These are phyloP conservation scores for Steromphala cineraria DNA, from an alignment of 2,888 invertebrate species.

Conservation along the genomic window DNA sequence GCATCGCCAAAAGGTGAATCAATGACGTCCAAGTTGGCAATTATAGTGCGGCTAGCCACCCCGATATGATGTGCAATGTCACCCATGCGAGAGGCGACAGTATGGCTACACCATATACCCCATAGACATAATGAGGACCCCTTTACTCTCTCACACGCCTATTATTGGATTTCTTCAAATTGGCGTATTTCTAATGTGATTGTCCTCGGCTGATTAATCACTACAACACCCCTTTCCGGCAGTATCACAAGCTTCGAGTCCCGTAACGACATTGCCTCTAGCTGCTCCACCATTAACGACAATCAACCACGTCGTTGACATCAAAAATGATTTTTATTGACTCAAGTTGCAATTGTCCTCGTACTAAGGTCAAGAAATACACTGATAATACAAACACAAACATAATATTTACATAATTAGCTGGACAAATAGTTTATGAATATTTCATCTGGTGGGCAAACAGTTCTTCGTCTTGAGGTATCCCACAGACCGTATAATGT, in stretches of 20 bases:
- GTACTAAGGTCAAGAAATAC: not conserved
- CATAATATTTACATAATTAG: slow-evolving; percentile 6
- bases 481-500: not conserved
- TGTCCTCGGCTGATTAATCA: not conserved
- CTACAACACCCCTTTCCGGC: not conserved
- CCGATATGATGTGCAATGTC: not conserved
- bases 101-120: not conserved
- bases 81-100: not conserved
- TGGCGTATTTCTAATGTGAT: slow-evolving; percentile 2
- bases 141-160: not conserved
- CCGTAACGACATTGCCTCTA: too few species aligned
- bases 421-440: not conserved
- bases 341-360: not conserved
- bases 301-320: too few species aligned
- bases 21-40: not conserved
- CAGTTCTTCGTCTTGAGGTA: not conserved
- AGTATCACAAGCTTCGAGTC: too few species aligned
- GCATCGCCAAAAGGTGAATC: slow-evolving; percentile 6
- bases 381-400: not conserved
- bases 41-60: not conserved
- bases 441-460: not conserved
- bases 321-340: not conserved
- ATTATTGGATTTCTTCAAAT: not conserved
- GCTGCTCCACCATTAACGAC: too few species aligned
- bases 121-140: not conserved